phyloP scores from a whole-genome alignment of 1,140 invertebrate species.

The Formica exsecta region DNA sequence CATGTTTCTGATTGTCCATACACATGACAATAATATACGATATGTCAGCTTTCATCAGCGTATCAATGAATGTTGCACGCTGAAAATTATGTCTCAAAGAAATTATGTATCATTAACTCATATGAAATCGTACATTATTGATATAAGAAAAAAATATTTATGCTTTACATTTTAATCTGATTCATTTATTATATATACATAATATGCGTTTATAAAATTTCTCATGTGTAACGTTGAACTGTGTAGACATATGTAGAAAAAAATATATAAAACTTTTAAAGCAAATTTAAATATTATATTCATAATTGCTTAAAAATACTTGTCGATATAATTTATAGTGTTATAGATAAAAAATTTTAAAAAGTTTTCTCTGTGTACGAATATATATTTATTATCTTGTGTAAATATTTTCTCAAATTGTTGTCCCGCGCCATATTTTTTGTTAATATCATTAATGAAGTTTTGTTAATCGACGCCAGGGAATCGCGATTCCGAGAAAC shows the following conservation, averaged over 20 bases:
- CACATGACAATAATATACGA: neutral
- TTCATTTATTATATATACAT: neutral
- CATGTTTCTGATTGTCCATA: neutral
- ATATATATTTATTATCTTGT: too few relatives aligned
- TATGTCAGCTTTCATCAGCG: slow-evolving; percentile 37
- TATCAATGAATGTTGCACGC: slow-evolving; percentile 56
- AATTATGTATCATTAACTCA: neutral
- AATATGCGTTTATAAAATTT: too few relatives aligned
- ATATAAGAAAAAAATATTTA: slow-evolving; percentile 12
- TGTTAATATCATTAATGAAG: neutral
- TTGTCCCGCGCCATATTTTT: neutral
- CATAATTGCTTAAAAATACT: neutral
- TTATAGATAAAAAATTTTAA: neutral
- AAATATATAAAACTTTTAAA: neutral
- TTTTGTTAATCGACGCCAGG: neutral
- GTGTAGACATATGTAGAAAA: neutral
- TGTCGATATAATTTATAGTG: neutral
- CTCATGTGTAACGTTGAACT: neutral
- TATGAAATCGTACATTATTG: neutral
- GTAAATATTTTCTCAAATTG: neutral
- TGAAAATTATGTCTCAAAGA: slow-evolving; percentile 31
- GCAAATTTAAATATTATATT: neutral
- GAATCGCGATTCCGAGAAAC: neutral
- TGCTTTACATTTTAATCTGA: neutral
- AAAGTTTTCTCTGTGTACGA: neutral